Conservation (phyloP, 1,140 invertebrate genomes). For the Bradynema listronoti region DNA sequence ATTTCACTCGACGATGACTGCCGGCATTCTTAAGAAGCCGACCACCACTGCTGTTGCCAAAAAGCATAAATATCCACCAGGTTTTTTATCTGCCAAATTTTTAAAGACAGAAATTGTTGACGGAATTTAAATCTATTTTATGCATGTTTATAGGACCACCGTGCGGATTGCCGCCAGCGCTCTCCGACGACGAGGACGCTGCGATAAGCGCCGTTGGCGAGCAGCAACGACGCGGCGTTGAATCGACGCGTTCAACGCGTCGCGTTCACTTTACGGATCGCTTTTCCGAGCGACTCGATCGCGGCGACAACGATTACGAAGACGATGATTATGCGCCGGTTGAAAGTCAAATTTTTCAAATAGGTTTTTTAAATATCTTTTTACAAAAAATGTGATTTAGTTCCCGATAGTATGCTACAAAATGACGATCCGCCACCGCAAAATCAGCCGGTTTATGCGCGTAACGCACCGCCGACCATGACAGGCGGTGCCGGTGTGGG, state of each 20-base stretch:
- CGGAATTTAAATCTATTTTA: not conserved
- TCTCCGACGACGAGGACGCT: constrained; percentile 27
- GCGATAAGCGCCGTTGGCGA: not conserved
- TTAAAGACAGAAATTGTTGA: not conserved
- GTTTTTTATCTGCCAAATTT: constrained; percentile 12
- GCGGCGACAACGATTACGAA: constrained; percentile 8
- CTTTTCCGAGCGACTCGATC: not conserved
- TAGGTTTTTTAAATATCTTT: constrained; percentile 3
- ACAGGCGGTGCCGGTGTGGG: not conserved
- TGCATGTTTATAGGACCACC: constrained; percentile 56
- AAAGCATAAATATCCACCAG: constrained; percentile 34
- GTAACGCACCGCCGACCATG: not conserved
- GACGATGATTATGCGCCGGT: constrained; percentile 35
- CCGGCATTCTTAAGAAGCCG: constrained; percentile 36
- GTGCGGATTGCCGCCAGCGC: constrained; percentile 58
- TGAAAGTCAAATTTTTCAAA: constrained; percentile 15
- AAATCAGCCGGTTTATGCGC: constrained; percentile 14
- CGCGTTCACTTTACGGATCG: not conserved
- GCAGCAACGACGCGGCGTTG: not conserved
- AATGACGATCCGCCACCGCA: constrained; percentile 13
- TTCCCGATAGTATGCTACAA: constrained; percentile 23
- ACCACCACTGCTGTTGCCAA: constrained; percentile 4
- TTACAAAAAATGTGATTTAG: constrained; percentile 4
- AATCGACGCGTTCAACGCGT: constrained; percentile 27
- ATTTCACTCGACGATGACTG: constrained; percentile 18